phyloP scores from a whole-genome alignment of 2,797 vertebrate genomes.

The Taenioides sp. region DNA sequence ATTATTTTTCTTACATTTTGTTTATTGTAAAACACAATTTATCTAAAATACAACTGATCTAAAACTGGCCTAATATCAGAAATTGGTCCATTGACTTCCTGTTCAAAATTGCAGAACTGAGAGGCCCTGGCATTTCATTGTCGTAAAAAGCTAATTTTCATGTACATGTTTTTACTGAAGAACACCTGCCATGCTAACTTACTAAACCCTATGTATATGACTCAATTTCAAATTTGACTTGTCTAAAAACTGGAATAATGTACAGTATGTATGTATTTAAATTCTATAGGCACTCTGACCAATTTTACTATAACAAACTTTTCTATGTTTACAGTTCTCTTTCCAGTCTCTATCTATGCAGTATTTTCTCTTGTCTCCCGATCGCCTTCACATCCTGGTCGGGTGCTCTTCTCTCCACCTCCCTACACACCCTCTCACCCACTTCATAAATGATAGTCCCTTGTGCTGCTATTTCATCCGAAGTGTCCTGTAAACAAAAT shows the following conservation, averaged over 20 bases:
- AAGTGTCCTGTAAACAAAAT: slow-evolving; percentile 80
- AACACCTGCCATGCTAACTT: too few species aligned
- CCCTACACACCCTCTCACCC: neutral
- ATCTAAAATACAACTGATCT: too few species aligned
- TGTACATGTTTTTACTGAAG: too few species aligned
- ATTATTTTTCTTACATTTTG: too few species aligned
- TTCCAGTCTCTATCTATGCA: neutral
- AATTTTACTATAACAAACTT: slow-evolving; percentile 1
- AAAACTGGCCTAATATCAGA: too few species aligned
- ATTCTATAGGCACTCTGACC: neutral
- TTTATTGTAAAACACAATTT: too few species aligned
- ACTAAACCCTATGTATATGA: too few species aligned
- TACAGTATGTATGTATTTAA: neutral
- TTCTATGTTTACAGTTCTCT: neutral
- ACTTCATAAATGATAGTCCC: slow-evolving; percentile 68
- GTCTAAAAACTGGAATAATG: neutral
- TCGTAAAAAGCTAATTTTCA: too few species aligned
- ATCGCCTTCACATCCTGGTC: slow-evolving; percentile 9
- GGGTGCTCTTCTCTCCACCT: slow-evolving; percentile 20
- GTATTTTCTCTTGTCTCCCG: slow-evolving; percentile 6
- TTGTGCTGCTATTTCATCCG: slow-evolving; percentile 75
- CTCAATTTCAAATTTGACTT: too few species aligned
- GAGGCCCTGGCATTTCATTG: too few species aligned
- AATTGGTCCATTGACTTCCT: too few species aligned
- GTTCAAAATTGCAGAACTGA: too few species aligned